These are phyloP conservation scores for Fundulus diaphanus DNA, from an alignment of 2,797 vertebrate species.

Conservation along the genomic window DNA sequence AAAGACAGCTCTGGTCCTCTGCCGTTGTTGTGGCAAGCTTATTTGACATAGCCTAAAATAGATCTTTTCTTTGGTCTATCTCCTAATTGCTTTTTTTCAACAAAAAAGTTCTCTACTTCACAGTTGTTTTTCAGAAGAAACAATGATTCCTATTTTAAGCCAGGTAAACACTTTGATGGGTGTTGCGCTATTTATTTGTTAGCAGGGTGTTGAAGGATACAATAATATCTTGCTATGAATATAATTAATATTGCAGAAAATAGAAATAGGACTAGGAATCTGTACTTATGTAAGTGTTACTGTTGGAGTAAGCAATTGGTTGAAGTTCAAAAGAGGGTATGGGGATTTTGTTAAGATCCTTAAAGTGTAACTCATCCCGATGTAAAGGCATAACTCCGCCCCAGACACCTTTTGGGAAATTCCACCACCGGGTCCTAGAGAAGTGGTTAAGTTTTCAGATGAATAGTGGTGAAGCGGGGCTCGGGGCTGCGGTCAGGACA, in stretches of 20 bases:
- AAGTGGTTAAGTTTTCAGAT: too few relatives aligned
- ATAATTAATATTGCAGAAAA: slow-evolving; percentile 17
- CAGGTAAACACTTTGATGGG: slow-evolving; percentile 56
- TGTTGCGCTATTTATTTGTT: slow-evolving; percentile 57
- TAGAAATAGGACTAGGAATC: background rate
- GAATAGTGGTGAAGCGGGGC: too few relatives aligned
- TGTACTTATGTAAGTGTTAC: background rate
- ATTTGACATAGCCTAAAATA: slow-evolving; percentile 71
- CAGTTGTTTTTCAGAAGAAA: slow-evolving; percentile 40
- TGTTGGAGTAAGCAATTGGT: background rate
- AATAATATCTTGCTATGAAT: background rate
- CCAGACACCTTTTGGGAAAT: too few relatives aligned
- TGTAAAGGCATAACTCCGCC: too few relatives aligned
- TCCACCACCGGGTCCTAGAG: too few relatives aligned
- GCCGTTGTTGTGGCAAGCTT: slow-evolving; percentile 69
- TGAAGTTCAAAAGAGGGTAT: background rate
- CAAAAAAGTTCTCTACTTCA: slow-evolving; percentile 4
- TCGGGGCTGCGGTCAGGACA: too few relatives aligned
- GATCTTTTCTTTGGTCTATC: slow-evolving; percentile 51
- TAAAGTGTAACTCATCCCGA: too few relatives aligned
- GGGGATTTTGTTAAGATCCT: background rate
- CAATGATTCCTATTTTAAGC: slow-evolving; percentile 55
- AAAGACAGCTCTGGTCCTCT: slow-evolving; percentile 60
- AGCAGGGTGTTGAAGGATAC: slow-evolving; percentile 23
- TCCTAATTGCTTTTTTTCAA: slow-evolving; percentile 57